Percentiles rank a stretch among this genome's conserved stretches.
phyloP scores from a whole-genome alignment of 2,797 vertebrate genomes.

The Sylvia borin region DNA sequence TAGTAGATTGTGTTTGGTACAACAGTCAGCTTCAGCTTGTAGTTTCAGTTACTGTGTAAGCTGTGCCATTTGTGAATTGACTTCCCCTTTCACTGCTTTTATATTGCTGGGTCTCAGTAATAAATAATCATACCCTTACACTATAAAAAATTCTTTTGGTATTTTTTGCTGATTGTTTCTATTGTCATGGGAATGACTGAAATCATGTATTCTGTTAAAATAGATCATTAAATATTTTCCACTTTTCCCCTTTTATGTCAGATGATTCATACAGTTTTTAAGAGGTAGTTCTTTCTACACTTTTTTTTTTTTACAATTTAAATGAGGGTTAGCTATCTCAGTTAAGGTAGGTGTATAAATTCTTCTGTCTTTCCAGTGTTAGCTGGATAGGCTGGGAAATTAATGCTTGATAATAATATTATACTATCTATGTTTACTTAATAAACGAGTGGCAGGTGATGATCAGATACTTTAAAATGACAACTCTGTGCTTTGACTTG shows the following conservation, averaged over 20 bases:
- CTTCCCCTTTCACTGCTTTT: conserved; percentile 21
- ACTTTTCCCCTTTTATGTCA: not conserved
- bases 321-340: not conserved
- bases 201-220: not conserved
- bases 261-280: not conserved
- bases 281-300: not conserved
- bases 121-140: not conserved
- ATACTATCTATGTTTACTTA: not conserved
- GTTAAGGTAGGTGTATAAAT: not conserved
- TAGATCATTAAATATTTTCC: not conserved
- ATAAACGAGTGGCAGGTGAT: not conserved
- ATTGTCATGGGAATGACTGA: not conserved
- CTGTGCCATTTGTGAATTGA: conserved; percentile 1
- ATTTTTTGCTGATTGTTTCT: not conserved
- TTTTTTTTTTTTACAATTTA: not conserved
- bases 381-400: not conserved
- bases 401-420: not conserved
- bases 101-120: not conserved
- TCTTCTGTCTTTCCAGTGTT: not conserved
- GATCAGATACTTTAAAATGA: not conserved
- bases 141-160: not conserved
- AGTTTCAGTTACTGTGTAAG: not conserved
- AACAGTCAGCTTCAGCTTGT: not conserved
- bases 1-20: conserved; percentile 14
- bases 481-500: not conserved